Conservation (phyloP, 2,888 invertebrate genomes). For the Leptinotarsa juncta region DNA sequence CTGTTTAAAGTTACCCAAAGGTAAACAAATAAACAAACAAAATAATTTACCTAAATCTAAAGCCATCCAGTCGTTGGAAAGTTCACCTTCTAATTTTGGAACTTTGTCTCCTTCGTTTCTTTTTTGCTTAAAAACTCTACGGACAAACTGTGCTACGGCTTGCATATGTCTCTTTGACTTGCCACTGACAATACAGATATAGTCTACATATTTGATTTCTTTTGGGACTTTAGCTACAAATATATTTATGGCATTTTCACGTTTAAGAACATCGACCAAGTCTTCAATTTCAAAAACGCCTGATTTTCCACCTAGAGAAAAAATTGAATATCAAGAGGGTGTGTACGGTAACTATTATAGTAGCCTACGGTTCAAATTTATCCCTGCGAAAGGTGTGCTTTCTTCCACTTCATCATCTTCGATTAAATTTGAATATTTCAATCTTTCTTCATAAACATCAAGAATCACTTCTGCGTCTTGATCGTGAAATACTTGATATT, state of each 20-base stretch:
- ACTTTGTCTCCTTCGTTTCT: conserved; percentile 71
- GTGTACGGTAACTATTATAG: not conserved
- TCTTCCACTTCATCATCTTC: conserved; percentile 58
- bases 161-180: conserved; percentile 80
- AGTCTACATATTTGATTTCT: conserved; percentile 83
- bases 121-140: conserved; percentile 82
- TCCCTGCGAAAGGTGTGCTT: conserved; percentile 73
- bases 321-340: not conserved
- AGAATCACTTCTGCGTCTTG: conserved; percentile 77
- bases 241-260: conserved; percentile 83
- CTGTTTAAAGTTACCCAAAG: too few species aligned
- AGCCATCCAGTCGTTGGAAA: conserved; percentile 86
- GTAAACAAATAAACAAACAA: too few species aligned
- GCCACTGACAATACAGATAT: conserved; percentile 84
- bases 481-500: conserved; percentile 79
- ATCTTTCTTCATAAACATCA: conserved; percentile 77
- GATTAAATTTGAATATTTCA: conserved; percentile 56
- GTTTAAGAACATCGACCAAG: conserved; percentile 78
- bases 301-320: conserved; percentile 77
- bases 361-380: conserved; percentile 70
- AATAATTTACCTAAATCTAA: conserved; percentile 82
- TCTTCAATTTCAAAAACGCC: conserved; percentile 94
- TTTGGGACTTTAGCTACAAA: conserved; percentile 83
- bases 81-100: conserved; percentile 82
- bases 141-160: conserved; percentile 80